Conservation (phyloP, 2,113 vertebrate genomes). For the Pungitius pungitius region DNA sequence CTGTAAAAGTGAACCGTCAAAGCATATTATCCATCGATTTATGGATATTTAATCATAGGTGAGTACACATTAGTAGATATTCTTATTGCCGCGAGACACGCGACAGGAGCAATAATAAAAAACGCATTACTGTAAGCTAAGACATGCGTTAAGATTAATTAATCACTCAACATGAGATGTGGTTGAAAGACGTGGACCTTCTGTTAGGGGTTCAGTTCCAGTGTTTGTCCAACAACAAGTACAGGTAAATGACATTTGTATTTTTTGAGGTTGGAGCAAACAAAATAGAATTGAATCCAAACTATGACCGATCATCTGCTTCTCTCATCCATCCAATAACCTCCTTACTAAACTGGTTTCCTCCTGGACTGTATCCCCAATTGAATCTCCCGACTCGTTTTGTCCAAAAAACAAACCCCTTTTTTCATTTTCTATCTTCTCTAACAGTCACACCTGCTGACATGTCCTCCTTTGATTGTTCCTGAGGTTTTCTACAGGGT, state of each 20-base stretch:
- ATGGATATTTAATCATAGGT: background rate
- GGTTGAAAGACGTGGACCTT: background rate
- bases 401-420: background rate
- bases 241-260: background rate
- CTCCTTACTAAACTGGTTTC: background rate
- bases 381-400: background rate
- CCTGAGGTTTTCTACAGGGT: background rate
- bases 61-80: background rate
- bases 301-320: background rate
- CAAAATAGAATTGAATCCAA: background rate
- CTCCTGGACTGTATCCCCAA: background rate
- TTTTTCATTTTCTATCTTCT: background rate
- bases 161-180: too few relatives aligned
- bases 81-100: background rate
- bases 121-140: background rate
- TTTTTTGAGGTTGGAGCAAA: background rate
- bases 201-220: background rate
- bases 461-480: background rate
- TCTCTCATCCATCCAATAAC: background rate
- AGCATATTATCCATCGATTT: background rate
- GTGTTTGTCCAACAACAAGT: background rate
- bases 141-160: background rate
- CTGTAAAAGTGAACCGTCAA: background rate
- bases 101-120: background rate
- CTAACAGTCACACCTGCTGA: conserved; percentile 10